Base-by-base conservation (phyloP, 2,888 invertebrate genomes). In the Alsophila aescularia region DNA sequence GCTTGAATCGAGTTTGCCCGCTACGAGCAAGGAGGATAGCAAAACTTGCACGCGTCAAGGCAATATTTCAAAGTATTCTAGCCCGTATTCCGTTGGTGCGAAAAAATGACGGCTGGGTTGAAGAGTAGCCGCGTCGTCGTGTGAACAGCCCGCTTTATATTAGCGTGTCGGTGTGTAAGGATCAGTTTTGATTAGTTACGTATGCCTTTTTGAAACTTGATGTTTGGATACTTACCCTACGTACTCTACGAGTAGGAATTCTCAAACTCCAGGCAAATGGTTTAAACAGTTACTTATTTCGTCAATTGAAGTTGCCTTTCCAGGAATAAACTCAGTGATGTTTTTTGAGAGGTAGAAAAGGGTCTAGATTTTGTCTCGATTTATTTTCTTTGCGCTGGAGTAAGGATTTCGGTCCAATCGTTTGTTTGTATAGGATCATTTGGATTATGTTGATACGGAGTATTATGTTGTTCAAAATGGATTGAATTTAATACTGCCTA, bases 51-150 rank as follows among this genome's bases (percentile, higher is more conserved):
- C 71, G 77, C 76, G 77, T 75, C 64, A 67, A 69, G 63, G 73
- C 72, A 69, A 72, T 74, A 70, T 76, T 70, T 76, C 75, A 73
- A 70, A 70, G 72, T 69, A 77, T 66, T 72, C 57, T 72, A 60
- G 69, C 67, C 76, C 70, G 70, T 79, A 77, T 72, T 70, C 64
- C 67, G 64, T 64, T 55, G 68, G 68, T 66, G 70, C 64, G 70
- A 74, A 75, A 72, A 75, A 71, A 67, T 62, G 64, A 54, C 52
- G 48, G 58, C 62, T 60, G 58, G 62, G 65, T 63, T 58, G 64
- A 27, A 39, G 62, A 62, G 59, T 60, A 55, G 62, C 52, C 52
- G 35, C 42, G 48, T 51, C 51, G 56, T 58, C 34, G 51, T 58
- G 62, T 60, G 66, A 57, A 65, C 58, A 57, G 60, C 51, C 41